A percentile compares a stretch with the other conserved stretches of the same genome.
phyloP scores from a whole-genome alignment of 2,888 invertebrate species.

The Apeira syringaria region DNA sequence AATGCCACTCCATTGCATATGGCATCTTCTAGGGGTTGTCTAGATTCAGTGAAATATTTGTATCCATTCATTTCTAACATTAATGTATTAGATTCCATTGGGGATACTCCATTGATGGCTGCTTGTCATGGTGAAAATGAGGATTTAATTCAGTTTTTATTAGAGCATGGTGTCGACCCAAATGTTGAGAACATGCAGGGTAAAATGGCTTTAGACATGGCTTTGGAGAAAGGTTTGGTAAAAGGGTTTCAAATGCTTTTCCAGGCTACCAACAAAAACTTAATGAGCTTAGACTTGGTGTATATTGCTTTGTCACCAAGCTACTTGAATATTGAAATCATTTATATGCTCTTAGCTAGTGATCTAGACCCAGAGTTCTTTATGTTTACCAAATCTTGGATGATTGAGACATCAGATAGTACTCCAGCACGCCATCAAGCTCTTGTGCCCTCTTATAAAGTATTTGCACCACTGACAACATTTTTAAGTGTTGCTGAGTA shows the following conservation, averaged over 20 bases:
- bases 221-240: slow-evolving; percentile 55
- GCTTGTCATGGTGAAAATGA: slow-evolving; percentile 57
- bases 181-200: slow-evolving; percentile 56
- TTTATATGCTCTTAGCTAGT: slow-evolving; percentile 60
- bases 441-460: slow-evolving; percentile 48
- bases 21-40: slow-evolving; percentile 67
- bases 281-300: slow-evolving; percentile 60
- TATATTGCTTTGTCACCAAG: slow-evolving; percentile 68
- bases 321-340: slow-evolving; percentile 66
- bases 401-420: background rate
- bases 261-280: slow-evolving; percentile 47
- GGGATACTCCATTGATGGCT: slow-evolving; percentile 63
- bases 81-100: slow-evolving; percentile 55
- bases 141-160: slow-evolving; percentile 59
- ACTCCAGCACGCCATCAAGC: background rate
- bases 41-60: slow-evolving; percentile 52
- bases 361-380: slow-evolving; percentile 70
- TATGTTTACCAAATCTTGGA: slow-evolving; percentile 54
- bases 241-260: slow-evolving; percentile 59
- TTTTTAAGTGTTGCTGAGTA: slow-evolving; percentile 71
- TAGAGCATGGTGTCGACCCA: slow-evolving; percentile 66
- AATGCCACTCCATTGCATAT: slow-evolving; percentile 68
- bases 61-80: slow-evolving; percentile 63
- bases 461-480: slow-evolving; percentile 66
- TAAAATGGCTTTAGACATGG: slow-evolving; percentile 62